Percentiles rank a stretch among this genome's conserved stretches.
Evolutionary conservation across 2,113 vertebrate species (phyloP).

Genomic region (Tetraodon nigroviridis): DNA sequence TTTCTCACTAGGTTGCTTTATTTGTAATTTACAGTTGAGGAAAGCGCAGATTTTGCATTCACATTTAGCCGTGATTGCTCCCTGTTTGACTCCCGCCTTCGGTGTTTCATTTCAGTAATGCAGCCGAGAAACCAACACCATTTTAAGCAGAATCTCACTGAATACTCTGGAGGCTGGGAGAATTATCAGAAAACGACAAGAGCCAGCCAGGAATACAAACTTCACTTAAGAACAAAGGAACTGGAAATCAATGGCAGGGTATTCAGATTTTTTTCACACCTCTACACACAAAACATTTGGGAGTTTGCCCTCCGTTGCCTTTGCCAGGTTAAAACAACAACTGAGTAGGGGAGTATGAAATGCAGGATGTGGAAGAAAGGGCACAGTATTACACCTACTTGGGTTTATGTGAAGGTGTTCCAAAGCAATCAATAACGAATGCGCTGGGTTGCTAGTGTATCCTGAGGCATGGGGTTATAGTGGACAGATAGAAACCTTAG

Average conservation of each 20-base stretch:
- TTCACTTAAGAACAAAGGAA: slow-evolving; percentile 64
- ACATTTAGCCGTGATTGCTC: slow-evolving; percentile 25
- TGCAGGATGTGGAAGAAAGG: slow-evolving; percentile 42
- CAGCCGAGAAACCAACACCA: slow-evolving; percentile 59
- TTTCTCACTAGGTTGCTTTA: not conserved
- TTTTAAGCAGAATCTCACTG: slow-evolving; percentile 44
- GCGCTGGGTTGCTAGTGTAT: slow-evolving; percentile 24
- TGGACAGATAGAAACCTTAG: slow-evolving; percentile 28
- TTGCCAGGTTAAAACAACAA: slow-evolving; percentile 60
- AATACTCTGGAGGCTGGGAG: slow-evolving; percentile 56
- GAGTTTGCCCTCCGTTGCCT: slow-evolving; percentile 47
- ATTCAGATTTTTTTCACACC: slow-evolving; percentile 66
- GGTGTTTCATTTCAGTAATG: slow-evolving; percentile 63
- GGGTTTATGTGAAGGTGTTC: slow-evolving; percentile 53
- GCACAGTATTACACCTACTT: slow-evolving; percentile 58
- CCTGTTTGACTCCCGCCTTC: slow-evolving; percentile 52
- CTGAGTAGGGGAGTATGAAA: slow-evolving; percentile 36
- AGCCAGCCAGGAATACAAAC: slow-evolving; percentile 59
- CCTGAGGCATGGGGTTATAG: slow-evolving; percentile 50
- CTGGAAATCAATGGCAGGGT: slow-evolving; percentile 67
- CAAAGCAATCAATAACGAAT: slow-evolving; percentile 65
- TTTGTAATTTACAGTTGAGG: not conserved
- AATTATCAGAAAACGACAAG: slow-evolving; percentile 59
- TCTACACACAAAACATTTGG: slow-evolving; percentile 57
- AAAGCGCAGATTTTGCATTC: not conserved